Evolutionary conservation across 2,888 invertebrate species (phyloP), one percentile per base, ranked within the genome.

Genomic region (Drosophila antonietae): DNA sequence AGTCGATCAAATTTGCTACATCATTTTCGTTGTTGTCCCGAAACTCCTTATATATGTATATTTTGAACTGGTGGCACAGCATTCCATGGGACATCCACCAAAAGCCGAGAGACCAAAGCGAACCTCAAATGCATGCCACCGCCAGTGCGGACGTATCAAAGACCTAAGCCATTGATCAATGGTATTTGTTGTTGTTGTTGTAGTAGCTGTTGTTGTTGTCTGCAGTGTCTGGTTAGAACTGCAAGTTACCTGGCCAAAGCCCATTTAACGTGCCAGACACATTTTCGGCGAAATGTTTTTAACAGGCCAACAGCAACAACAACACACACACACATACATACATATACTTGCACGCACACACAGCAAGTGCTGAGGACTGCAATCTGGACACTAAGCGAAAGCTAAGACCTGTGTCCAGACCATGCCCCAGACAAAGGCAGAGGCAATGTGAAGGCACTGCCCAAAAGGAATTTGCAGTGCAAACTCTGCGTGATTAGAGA

Each of bases 31-130:
- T 28, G 55, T 35, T 69, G 53, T 62, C 41, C 61, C 71, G 79
- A 55, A 73, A 62, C 86, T 88, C 72, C 88, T 78, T 81, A 78
- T 78, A 80, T 73, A 85, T 57, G 20, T 53, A 39, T 41, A 57
- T 73, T 69, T 77, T 73, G 85, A 87, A 87, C 88, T 87, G 85
- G 87, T 81, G 81, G 73, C 81, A 65, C 87, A 85, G 76, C 87
- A 87, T 87, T 87, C 85, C 87, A 87, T 83, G 88, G 87, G 87
- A 89, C 89, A 87, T 87, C 87, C 89, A 87, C 87, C 88, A 72
- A 80, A 76, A 66, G 60, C 71, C 67, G 66, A 66, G 44, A 33
- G 44, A 28, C 57, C 52, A 65, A 63, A 53, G 49, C 53, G 53
- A 68, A 64, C 64, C 68, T 63, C 71, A 75, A 83, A 83, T 82